Evolutionary conservation across 2,797 vertebrate genomes (phyloP), one percentile per base, ranked within the genome.

Genomic region (Gastrophryne carolinensis): DNA sequence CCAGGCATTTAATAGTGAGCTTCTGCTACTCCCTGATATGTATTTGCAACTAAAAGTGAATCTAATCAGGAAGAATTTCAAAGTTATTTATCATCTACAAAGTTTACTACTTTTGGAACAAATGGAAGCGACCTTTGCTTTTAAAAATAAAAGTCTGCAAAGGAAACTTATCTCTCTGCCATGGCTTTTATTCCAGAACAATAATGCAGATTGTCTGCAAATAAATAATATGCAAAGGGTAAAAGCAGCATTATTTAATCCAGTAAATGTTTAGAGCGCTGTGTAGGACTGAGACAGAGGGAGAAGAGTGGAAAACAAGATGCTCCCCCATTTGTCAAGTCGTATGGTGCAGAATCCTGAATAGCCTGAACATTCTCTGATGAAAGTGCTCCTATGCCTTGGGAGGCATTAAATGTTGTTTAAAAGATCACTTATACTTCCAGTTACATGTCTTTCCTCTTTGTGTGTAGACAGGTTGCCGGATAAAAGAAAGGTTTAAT

Each of bases 61-160:
- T 71, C 11, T 50, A 78, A 78, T 78, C 49, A 72, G 53, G 21
- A 19, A 11, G 23, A 64, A 63, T 78, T 37, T 71, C 57, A 65
- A 78, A 64, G 50, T 71, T 71, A 71, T 78, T 78, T 64, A 71
- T 78, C 67, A 72, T 63, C 29, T n/a, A 39, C 21, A 39, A 58
- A 50, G 29, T 70, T 50, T 19, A 64, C 66, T 56, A 64, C 41
- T 58, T 78, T 65, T 37, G 37, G 37, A 58, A 17, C 50, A 50
- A 65, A 57, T 78, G 29, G 53, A 72, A 71, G 52, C 58, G 67
- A 78, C 75, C 67, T 78, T 65, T 71, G 49, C 41, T 71, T 72
- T 37, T 19, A 50, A 65, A 65, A 72, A 65, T 58, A 78, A 71
- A 72, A 64, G 60, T 29, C 17, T 64, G 34, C 67, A 72, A 65